Evolutionary conservation across 92 coral and sea anemone species (phyloP), one percentile per base, ranked within the genome.

Genomic region (Zoanthus gigantus): DNA sequence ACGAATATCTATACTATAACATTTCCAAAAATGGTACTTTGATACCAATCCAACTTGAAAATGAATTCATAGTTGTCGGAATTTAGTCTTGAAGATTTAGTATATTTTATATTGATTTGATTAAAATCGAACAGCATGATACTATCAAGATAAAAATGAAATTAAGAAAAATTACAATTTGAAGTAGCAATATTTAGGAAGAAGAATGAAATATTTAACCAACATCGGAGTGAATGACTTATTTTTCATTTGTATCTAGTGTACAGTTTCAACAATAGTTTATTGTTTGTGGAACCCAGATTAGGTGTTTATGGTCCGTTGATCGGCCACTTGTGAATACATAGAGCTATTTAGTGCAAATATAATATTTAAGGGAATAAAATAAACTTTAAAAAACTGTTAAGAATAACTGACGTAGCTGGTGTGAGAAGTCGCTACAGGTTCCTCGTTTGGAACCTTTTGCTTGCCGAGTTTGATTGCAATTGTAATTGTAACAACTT

Each of bases 301-400:
- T 77, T 11, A 57, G 63, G 13, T 53, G 28, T 76, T 69, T 29
- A 48, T 76, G 42, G 82, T 57, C 82, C 82, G 82, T 76, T 76
- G 82, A 76, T 76, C 82, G 82, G 85, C 73, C 29, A 18, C 47
- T 81, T 65, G 75, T 81, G 61, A 81, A 81, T 66, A 81, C 29
- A 65, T 47, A 45, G 56, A 50, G 63, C 66, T 81, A 68, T 81
- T 80, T 66, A 81, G 74, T 44, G 58, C 53, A 44, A 66, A 53
- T 69, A 80, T 46, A 80, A 52, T 81, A 81, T 81, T 81, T 81
- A 81, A 81, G 45, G 71, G 17, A 67, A n/a, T 80, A 47, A 80
- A 45, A 13, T 28, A 79, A 37, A 56, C 52, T 53, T 73, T 66
- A 79, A 61, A 79, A 30, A 67, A 30, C 34, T 58, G 12, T 7